phyloP scores from a whole-genome alignment of 2,797 vertebrate species.

The Coranthus polyacanthus region DNA sequence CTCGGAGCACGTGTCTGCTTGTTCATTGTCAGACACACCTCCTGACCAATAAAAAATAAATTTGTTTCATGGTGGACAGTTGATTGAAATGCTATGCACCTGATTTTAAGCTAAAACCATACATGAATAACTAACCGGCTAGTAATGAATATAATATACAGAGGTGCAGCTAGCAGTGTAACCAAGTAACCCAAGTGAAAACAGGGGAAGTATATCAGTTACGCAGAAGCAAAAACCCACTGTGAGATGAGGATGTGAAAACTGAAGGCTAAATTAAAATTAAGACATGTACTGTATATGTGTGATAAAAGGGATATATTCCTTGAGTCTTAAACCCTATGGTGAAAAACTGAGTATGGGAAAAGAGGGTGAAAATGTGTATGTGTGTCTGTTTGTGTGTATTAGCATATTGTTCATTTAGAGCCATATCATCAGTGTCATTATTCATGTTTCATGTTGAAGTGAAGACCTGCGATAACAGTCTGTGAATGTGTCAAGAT shows the following conservation, averaged over 20 bases:
- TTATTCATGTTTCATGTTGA: slow-evolving; percentile 40
- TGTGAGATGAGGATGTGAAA: slow-evolving; percentile 65
- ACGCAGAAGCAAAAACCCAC: slow-evolving; percentile 64
- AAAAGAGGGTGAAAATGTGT: slow-evolving; percentile 24
- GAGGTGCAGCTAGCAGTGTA: slow-evolving; percentile 57
- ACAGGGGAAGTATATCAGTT: slow-evolving; percentile 48
- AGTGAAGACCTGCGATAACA: slow-evolving; percentile 27
- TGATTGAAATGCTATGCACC: slow-evolving; percentile 74
- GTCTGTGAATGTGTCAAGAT: slow-evolving; percentile 29
- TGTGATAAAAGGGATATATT: slow-evolving; percentile 50
- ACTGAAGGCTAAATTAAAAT: slow-evolving; percentile 59
- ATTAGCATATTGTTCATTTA: slow-evolving; percentile 53
- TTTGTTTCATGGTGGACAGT: slow-evolving; percentile 45
- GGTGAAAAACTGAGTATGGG: slow-evolving; percentile 40
- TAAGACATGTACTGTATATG: slow-evolving; percentile 70
- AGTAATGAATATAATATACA: slow-evolving; percentile 56
- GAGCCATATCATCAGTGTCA: slow-evolving; percentile 41
- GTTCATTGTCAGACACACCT: slow-evolving; percentile 46
- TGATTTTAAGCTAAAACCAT: slow-evolving; percentile 67
- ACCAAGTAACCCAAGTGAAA: slow-evolving; percentile 60
- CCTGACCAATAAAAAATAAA: slow-evolving; percentile 38
- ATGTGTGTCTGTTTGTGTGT: slow-evolving; percentile 21
- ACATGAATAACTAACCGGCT: slow-evolving; percentile 56
- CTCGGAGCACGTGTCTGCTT: slow-evolving; percentile 39
- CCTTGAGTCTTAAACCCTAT: slow-evolving; percentile 43